Conservation (phyloP, 2,888 invertebrate genomes). For the Aethes cnicana region DNA sequence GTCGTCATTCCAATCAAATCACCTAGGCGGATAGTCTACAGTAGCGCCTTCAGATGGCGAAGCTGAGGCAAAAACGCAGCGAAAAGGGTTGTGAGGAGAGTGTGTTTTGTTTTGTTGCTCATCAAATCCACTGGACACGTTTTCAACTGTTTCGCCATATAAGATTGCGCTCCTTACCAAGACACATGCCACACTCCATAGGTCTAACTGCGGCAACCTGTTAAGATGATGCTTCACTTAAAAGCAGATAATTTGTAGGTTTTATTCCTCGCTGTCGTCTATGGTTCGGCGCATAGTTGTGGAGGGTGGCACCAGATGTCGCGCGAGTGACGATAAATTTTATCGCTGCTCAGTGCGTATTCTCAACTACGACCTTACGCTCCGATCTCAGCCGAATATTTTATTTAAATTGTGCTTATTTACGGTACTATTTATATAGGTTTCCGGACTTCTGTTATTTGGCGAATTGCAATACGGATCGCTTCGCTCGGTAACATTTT, state of each 20-base stretch:
- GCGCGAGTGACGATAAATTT: slow-evolving; percentile 80
- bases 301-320: slow-evolving; percentile 77
- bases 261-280: slow-evolving; percentile 1
- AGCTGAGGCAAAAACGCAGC: no score
- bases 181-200: no score
- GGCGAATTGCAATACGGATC: slow-evolving; percentile 11
- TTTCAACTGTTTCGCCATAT: no score
- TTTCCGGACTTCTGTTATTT: slow-evolving; percentile 23
- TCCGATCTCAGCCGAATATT: slow-evolving; percentile 68
- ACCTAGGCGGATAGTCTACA: no score
- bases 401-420: slow-evolving; percentile 56
- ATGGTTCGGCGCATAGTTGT: slow-evolving; percentile 37
- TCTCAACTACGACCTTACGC: slow-evolving; percentile 72
- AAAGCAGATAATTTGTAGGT: background rate
- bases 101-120: no score
- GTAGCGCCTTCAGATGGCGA: no score
- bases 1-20: no score
- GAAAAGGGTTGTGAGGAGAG: no score
- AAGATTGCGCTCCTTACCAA: no score
- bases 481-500: background rate
- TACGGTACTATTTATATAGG: slow-evolving; percentile 26
- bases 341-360: slow-evolving; percentile 76
- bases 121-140: no score
- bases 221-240: no score
- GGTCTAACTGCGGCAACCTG: no score